Evolutionary conservation across 2,113 vertebrate genomes (phyloP), one percentile per base, ranked within the genome.

Genomic region (Ceyx cyanopectus): DNA sequence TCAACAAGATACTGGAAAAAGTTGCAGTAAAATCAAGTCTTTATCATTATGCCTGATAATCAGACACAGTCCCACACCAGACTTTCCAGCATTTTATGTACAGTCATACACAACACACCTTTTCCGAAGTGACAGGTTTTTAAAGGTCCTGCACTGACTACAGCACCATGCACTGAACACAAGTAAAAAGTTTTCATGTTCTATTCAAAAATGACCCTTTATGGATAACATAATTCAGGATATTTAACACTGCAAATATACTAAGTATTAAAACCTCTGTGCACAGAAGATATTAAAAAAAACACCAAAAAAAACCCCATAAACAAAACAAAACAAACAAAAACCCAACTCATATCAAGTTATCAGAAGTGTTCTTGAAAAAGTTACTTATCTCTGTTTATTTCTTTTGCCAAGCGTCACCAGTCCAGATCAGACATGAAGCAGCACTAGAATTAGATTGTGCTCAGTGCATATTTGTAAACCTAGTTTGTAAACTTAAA

Each of bases 1-100:
- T 99, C 99, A 84, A 98, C 98, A 69, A 99, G 97, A 89, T 99
- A 99, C 99, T 99, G 79, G 32, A 91, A 75, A 96, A 81, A 96
- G 83, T 9, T 22, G 63, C 63, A 94, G 57, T 3, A 57, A 93
- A 48, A 93, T 76, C 29, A 67, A 73, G 70, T 14, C 24, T 89
- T n/a, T 26, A 12, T 61, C 48, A 37, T 9, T 37, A 29, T 0
- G 2, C 29, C 50, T 2, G 1, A 29, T 37, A 26, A 80, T 51
- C 57, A 57, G 58, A 37, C 15, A 61, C 46, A 56, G 11, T 66
- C 73, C 66, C 50, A 75, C 45, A 67, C 37, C 72, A 19, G 13
- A 32, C 22, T 73, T 61, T 67, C 37, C 41, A 57, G 57, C 8
- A 57, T 41, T 50, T 34, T 62, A 54, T 4, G 87, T 34, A 67